Evolutionary conservation across 2,888 invertebrate genomes (phyloP), one percentile per base, ranked within the genome.

Genomic region (Harmothoe impar): DNA sequence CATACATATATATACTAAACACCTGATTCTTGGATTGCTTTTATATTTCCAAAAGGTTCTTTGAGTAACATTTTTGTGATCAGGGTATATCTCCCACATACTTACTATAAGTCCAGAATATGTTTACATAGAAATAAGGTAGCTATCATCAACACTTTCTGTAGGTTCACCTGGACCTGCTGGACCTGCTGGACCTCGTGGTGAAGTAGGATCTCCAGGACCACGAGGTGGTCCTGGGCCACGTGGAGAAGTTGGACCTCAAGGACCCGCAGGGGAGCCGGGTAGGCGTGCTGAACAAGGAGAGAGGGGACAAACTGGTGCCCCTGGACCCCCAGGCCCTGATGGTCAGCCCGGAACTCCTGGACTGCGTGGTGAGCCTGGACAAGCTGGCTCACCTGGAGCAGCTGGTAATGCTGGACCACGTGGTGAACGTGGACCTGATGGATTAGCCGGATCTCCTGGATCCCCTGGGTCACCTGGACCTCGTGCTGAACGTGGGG

Each of bases 401-500:
- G 51, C 56, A 56, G 81, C 84, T 12, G 92, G 92, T 33, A 33
- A 54, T 31, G 43, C 90, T n/a, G 92, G 92, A n/a, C 52, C 72
- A 43, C 68, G 89, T 29, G 92, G 92, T 0, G 88, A 51, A 29
- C 10, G 89, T 89, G 92, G 92, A 43, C 72, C 29, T 35, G 25
- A 25, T 56, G 91, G 91, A 56, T 51, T 1, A 43, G 52, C 29
- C n/a, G 92, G 92, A 56, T 20, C 52, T 20, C 72, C 90, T 25
- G 92, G 90, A n/a, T 23, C 10, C 5, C 23, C 89, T 33, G 89
- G 89, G 5, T 3, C 62, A 3, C 35, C 29, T 17, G 89, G 89
- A 29, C 31, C 17, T 10, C 35, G 86, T 35, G 90, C 88, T 1
- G 89, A 89, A 62, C 93, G 94, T 29, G 94, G 94, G 12, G 93